These are phyloP conservation scores for Antechinus flavipes DNA, from an alignment of 2,113 vertebrate species.

Conservation along the genomic window DNA sequence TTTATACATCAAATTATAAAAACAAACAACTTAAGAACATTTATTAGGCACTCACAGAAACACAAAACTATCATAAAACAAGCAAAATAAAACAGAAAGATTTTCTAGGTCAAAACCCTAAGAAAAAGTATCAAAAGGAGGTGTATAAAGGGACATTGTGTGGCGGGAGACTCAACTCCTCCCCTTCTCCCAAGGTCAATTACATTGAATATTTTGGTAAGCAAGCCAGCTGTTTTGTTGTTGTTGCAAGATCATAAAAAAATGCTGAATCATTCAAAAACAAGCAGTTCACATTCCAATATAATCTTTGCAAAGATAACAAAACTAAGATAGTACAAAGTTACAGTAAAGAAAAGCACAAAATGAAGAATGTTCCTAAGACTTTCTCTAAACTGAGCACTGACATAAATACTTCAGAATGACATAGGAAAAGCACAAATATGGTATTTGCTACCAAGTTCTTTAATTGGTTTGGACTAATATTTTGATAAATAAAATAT, in stretches of 20 bases:
- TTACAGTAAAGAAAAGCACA: not conserved
- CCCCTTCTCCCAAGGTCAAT: not conserved
- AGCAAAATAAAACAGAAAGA: not conserved
- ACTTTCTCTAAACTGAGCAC: constrained; percentile 1
- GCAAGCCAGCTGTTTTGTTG: not conserved
- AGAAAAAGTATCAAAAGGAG: constrained; percentile 14
- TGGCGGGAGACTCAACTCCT: too few species aligned
- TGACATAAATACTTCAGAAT: not conserved
- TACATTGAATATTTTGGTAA: not conserved
- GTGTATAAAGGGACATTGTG: not conserved
- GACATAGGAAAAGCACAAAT: constrained; percentile 15
- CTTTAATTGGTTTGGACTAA: not conserved
- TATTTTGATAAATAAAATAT: constrained; percentile 39
- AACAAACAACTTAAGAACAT: constrained; percentile 30
- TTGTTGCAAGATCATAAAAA: not conserved
- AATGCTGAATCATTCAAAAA: constrained; percentile 6
- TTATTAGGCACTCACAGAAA: not conserved
- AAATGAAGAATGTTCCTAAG: constrained; percentile 1
- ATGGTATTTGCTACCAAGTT: not conserved
- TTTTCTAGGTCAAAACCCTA: constrained; percentile 42
- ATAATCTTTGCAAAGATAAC: constrained; percentile 34
- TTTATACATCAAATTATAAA: constrained; percentile 28
- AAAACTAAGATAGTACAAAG: constrained; percentile 24
- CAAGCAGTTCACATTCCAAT: constrained; percentile 21
- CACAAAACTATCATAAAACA: not conserved